phyloP scores from a whole-genome alignment of 2,113 vertebrate genomes.

The Syngnathus floridae region DNA sequence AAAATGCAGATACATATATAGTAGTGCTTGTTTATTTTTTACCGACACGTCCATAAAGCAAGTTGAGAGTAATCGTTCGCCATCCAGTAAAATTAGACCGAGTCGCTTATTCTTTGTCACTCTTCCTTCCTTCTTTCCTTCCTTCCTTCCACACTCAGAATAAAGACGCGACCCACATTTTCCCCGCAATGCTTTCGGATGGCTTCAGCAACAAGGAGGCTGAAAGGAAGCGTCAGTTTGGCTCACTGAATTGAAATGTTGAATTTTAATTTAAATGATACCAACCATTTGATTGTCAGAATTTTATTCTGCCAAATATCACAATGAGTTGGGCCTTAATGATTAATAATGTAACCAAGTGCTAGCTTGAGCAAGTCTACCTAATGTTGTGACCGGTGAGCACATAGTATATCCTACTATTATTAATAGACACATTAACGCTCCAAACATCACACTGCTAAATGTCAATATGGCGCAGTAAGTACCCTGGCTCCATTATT shows the following conservation, averaged over 20 bases:
- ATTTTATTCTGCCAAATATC: too few relatives aligned
- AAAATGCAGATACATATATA: too few relatives aligned
- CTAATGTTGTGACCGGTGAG: neutral
- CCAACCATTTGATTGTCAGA: too few relatives aligned
- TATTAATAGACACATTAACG: neutral
- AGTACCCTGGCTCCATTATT: slow-evolving; percentile 9
- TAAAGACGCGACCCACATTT: slow-evolving; percentile 6
- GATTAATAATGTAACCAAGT: neutral
- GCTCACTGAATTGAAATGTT: neutral
- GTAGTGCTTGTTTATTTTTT: too few relatives aligned
- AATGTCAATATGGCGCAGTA: slow-evolving; percentile 8
- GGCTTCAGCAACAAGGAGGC: neutral
- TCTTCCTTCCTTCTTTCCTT: neutral
- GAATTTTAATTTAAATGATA: too few relatives aligned
- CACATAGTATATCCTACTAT: neutral
- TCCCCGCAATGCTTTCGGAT: neutral
- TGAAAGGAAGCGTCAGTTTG: neutral
- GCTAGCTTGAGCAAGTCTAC: neutral
- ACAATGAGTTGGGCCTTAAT: neutral
- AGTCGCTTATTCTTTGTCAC: neutral
- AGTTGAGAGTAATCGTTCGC: neutral
- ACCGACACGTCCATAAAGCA: neutral
- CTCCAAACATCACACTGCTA: slow-evolving; percentile 3
- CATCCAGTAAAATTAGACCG: neutral
- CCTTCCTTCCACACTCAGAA: neutral